These are phyloP conservation scores for Oconnorella tubifera DNA, from an alignment of 2,888 invertebrate genomes.

Conservation along the genomic window DNA sequence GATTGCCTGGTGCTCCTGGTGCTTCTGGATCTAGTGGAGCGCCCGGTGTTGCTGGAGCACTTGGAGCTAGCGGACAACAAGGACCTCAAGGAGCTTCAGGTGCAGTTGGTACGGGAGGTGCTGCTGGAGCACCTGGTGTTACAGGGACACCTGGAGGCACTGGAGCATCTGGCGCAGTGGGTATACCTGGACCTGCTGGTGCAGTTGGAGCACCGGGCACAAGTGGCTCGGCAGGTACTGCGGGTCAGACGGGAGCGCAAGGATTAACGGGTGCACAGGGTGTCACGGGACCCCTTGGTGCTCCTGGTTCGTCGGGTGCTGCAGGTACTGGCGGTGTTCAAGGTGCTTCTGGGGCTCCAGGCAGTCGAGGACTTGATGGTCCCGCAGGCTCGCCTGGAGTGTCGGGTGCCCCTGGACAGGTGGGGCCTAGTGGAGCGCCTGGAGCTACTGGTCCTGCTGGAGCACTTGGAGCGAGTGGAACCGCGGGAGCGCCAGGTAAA, in stretches of 20 bases:
- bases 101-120: conserved; percentile 3
- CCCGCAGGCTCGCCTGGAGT: not conserved
- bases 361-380: conserved; percentile 8
- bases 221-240: not conserved
- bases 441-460: conserved; percentile 28
- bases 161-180: conserved; percentile 3
- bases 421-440: conserved; percentile 24
- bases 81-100: conserved; percentile 6
- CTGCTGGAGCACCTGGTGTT: conserved; percentile 9
- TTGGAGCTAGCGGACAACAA: conserved; percentile 19
- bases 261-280: conserved; percentile 18
- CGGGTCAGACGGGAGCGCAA: conserved; percentile 5
- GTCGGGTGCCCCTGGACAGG: conserved; percentile 22
- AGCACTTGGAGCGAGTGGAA: conserved; percentile 18
- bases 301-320: not conserved
- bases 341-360: too few relatives aligned
- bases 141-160: not conserved
- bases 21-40: conserved; percentile 19
- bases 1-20: conserved; percentile 14
- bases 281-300: not conserved
- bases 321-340: conserved; percentile 20
- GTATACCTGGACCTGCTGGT: conserved; percentile 4
- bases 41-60: conserved; percentile 18
- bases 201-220: not conserved
- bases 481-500: too few relatives aligned